Percentiles rank a stretch among this genome's conserved stretches.
Evolutionary conservation across 2,888 invertebrate genomes (phyloP).

Genomic region (Zygaena filipendulae): DNA sequence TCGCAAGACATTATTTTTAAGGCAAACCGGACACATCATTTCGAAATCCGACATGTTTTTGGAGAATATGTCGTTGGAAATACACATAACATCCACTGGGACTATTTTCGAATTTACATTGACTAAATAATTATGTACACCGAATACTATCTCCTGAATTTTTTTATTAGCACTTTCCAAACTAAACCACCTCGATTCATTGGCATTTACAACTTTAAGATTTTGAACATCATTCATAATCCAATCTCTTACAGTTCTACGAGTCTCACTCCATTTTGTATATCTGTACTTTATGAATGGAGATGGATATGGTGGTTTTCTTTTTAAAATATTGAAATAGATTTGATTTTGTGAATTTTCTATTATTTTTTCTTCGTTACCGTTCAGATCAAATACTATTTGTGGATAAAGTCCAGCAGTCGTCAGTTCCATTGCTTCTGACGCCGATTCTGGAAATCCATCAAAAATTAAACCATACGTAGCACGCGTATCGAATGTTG

Average conservation of each 20-base stretch:
- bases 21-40: constrained; percentile 70
- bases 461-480: constrained; percentile 71
- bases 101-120: constrained; percentile 57
- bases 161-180: constrained; percentile 45
- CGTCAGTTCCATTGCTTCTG: constrained; percentile 56
- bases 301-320: constrained; percentile 37
- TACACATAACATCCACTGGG: constrained; percentile 56
- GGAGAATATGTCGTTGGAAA: constrained; percentile 65
- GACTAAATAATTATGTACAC: constrained; percentile 61
- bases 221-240: constrained; percentile 66
- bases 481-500: constrained; percentile 50
- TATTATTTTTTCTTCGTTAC: constrained; percentile 34
- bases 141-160: constrained; percentile 37
- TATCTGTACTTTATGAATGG: constrained; percentile 49
- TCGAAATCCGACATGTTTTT: constrained; percentile 56
- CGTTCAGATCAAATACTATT: constrained; percentile 62
- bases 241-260: constrained; percentile 49
- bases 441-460: constrained; percentile 67
- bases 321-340: constrained; percentile 32
- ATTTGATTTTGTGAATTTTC: constrained; percentile 46
- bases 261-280: constrained; percentile 40
- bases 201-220: constrained; percentile 51
- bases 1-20: constrained; percentile 35
- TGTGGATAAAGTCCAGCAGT: constrained; percentile 66
- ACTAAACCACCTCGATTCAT: constrained; percentile 65